Conservation (phyloP, 2,797 vertebrate genomes). For the Carduelis carduelis region DNA sequence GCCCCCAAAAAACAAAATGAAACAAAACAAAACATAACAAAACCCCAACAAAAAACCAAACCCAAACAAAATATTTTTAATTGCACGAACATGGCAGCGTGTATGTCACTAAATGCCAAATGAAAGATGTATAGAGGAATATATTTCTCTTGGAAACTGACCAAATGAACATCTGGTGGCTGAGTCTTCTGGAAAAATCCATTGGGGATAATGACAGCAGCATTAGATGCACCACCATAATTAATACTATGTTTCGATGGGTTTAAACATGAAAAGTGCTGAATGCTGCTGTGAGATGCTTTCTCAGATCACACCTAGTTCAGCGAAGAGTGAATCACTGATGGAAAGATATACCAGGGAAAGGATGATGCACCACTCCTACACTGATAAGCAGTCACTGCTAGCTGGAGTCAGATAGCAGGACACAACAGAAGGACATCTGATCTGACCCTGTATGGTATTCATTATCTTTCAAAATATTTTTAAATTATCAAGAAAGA, state of each 20-base stretch:
- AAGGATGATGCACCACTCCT: not conserved
- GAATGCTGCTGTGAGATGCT: not conserved
- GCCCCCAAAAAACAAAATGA: not conserved
- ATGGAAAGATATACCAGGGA: conserved; percentile 45
- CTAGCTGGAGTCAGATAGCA: not conserved
- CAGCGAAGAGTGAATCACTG: conserved; percentile 30
- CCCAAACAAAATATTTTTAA: not conserved
- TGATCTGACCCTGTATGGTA: not conserved
- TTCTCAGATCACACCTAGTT: conserved; percentile 37
- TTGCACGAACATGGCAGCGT: not conserved
- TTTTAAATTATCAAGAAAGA: not conserved
- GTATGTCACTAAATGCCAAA: not conserved
- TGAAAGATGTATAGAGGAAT: conserved; percentile 12
- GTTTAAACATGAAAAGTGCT: conserved; percentile 51
- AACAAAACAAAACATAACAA: not conserved
- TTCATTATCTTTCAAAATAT: not conserved
- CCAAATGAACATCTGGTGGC: conserved; percentile 62
- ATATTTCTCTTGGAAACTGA: conserved; percentile 54
- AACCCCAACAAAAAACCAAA: not conserved
- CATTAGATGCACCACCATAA: conserved; percentile 26
- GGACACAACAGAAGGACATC: not conserved
- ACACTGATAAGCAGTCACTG: not conserved
- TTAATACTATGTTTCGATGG: conserved; percentile 27
- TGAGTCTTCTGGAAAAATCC: conserved; percentile 48
- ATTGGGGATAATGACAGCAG: conserved; percentile 32